Conservation (phyloP, 2,113 vertebrate species). For the Anguilla japonica region DNA sequence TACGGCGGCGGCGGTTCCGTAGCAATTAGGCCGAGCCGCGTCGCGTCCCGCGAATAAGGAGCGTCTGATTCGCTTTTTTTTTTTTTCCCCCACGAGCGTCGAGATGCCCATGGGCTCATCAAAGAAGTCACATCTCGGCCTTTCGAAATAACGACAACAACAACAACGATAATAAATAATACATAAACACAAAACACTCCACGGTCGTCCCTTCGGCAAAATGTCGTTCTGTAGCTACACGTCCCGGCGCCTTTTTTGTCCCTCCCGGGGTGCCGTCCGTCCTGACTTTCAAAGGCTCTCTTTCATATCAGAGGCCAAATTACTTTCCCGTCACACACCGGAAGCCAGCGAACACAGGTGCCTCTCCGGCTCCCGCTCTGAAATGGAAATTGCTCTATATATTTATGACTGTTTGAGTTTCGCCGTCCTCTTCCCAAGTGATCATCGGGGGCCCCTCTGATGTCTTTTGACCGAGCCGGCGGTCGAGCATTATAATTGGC, state of each 20-base stretch:
- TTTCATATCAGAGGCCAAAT: slow-evolving; percentile 41
- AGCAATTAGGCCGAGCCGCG: slow-evolving; percentile 41
- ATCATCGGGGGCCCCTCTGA: slow-evolving; percentile 15
- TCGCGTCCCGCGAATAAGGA: slow-evolving; percentile 23
- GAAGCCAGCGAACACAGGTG: slow-evolving; percentile 22
- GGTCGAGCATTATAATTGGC: slow-evolving; percentile 17
- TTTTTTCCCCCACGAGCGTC: neutral
- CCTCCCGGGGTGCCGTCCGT: slow-evolving; percentile 16
- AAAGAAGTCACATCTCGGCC: slow-evolving; percentile 26
- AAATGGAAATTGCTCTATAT: slow-evolving; percentile 41
- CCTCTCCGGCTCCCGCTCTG: slow-evolving; percentile 8
- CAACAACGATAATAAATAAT: slow-evolving; percentile 15
- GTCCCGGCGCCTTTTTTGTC: slow-evolving; percentile 20
- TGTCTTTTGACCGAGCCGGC: slow-evolving; percentile 14
- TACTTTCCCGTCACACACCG: slow-evolving; percentile 30
- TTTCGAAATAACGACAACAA: slow-evolving; percentile 27
- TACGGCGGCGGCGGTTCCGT: slow-evolving; percentile 28
- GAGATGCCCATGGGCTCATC: slow-evolving; percentile 27
- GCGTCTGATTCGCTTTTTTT: slow-evolving; percentile 40
- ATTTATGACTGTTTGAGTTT: slow-evolving; percentile 19
- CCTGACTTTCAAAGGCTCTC: slow-evolving; percentile 31
- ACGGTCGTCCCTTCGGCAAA: neutral
- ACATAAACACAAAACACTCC: neutral
- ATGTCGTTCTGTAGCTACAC: neutral
- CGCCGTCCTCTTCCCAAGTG: slow-evolving; percentile 25